Evolutionary conservation across 1,140 invertebrate species (phyloP).

Genomic region (Platyscapa corneri): DNA sequence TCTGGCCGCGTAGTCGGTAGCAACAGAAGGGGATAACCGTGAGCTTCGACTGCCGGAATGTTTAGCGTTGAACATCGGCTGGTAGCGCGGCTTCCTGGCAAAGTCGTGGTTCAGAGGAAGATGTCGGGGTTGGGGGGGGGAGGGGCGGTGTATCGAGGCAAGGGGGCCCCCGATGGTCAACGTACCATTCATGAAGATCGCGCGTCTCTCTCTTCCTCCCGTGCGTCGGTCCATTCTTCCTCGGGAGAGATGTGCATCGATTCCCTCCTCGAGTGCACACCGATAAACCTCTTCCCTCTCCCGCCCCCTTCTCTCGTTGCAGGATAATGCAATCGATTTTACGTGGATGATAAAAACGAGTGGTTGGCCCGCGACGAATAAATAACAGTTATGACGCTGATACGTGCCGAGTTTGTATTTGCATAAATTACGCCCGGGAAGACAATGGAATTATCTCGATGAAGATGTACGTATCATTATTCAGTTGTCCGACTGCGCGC

Average conservation of each 20-base stretch:
- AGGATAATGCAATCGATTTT: not conserved
- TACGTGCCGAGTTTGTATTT: not conserved
- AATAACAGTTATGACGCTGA: not conserved
- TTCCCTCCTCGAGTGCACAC: not conserved
- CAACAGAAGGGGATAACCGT: not conserved
- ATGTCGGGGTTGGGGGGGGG: not conserved
- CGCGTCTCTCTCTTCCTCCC: conserved; percentile 41
- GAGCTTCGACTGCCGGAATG: not conserved
- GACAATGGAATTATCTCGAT: conserved; percentile 35
- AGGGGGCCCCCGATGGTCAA: conserved; percentile 53
- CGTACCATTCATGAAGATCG: conserved; percentile 59
- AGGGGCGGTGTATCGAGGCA: not conserved
- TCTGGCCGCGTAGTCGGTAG: not conserved
- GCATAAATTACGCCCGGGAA: conserved; percentile 7
- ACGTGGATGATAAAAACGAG: not conserved
- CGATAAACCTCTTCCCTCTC: not conserved
- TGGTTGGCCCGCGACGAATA: not conserved
- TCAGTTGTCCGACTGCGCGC: not conserved
- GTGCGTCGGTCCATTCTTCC: not conserved
- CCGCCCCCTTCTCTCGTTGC: not conserved
- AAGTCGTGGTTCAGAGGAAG: not conserved
- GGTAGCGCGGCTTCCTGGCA: not conserved
- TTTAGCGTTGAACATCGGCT: not conserved
- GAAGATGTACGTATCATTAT: conserved; percentile 8
- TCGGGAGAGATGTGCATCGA: not conserved